Base-by-base conservation (phyloP, 1,140 invertebrate genomes). In the Limonius californicus region DNA sequence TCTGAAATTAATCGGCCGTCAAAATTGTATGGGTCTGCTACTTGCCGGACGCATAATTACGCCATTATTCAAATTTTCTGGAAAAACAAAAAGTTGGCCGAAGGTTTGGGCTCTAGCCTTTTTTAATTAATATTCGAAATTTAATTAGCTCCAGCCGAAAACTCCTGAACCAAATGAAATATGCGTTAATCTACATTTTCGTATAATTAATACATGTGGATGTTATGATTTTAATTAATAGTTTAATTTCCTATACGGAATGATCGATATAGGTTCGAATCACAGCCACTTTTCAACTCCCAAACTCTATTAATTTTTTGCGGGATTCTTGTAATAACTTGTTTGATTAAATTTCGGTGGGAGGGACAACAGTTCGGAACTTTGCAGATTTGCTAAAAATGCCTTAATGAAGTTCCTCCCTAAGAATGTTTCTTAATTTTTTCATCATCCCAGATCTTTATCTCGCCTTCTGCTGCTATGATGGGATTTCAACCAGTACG, bases 281-380 rank as follows among this genome's bases (percentile, higher is more conserved):
- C 35, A 39, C n/a, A 39, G 35, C 35, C 35, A 39, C 35, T 39
- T 39, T 39, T 39, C 2, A 14, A 39, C 35, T 39, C 7, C 35
- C 35, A 39, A 39, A 39, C 35, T 39, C 35, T 39, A 39, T 39
- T 39, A 39, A 39, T 39, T 39, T 39, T 39, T 39, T 39, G 35
- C n/a, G 2, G 8, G 2, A 39, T 39, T 39, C n/a, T 39, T 9
- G 35, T 39, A 39, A 39, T 39, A 39, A 39, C 35, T 9, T 39
- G 35, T 39, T 39, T 39, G 35, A 39, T 39, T 39, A 39, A 39
- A 39, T 39, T 39, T 39, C n/a, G n/a, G n/a, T 39, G 35, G 35
- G 35, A 39, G 35, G 35, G n/a, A 12, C 35, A 39, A 39, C 35
- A 27, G 3, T 27, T 27, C 23, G 23, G 23, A 27, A 27, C 23